Evolutionary conservation across 1,140 invertebrate genomes (phyloP), one percentile per base, ranked within the genome.

Genomic region (Cecropterus lyciades): DNA sequence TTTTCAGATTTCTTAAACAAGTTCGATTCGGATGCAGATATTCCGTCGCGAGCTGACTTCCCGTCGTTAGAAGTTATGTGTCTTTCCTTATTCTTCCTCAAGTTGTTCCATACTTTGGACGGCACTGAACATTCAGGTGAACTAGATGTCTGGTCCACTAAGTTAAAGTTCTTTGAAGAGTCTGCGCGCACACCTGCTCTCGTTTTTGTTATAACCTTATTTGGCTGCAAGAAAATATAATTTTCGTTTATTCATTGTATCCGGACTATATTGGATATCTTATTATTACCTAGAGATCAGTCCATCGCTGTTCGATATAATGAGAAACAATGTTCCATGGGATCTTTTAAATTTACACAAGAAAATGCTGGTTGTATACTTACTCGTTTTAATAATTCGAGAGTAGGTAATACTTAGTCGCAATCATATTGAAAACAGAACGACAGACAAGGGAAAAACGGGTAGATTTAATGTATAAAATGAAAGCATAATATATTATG

Each of bases 101-200:
- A 53, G 43, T 20, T 53, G n/a, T n/a, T n/a, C 73, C 73, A 72
- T 53, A 69, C 40, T 64, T 75, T 75, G 14, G 73, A 64, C 2
- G 66, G 48, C n/a, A 45, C 45, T 24, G 55, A 42, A n/a, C 64
- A 27, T 17, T 70, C 68, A 8, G 67, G 62, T 14, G 51, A 67
- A 24, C 66, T 71, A 4, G 64, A 15, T 8, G 55, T 57, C 46
- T 71, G 69, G 8, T 70, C 71, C 1, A 73, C 49, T 16, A 59
- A 13, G 42, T 33, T 65, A 20, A 55, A 56, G 6, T 45, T 64
- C 42, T 65, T 73, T 14, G 59, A 45, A 5, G 53, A 16, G 11
- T 69, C 64, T 11, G 10, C 60, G 42, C n/a, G 62, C 10, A 56
- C 20, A 14, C 53, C 17, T 15, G 51, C 48, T 20, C 57, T 45